phyloP scores from a whole-genome alignment of 1,140 invertebrate genomes.

The Sycophila sp. region DNA sequence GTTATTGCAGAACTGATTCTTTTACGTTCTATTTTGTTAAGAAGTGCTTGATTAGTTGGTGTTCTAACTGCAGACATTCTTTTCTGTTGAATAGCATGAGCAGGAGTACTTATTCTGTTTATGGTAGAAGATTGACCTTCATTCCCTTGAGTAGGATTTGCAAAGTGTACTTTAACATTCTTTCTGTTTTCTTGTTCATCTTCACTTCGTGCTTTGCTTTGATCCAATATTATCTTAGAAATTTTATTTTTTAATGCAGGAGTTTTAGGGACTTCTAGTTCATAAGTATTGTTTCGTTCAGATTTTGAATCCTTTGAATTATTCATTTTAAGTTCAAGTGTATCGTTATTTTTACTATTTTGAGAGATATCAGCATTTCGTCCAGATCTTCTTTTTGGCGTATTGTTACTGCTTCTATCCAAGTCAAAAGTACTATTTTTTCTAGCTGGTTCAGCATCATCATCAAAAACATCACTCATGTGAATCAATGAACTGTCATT shows the following conservation, averaged over 20 bases:
- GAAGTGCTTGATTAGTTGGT: slow-evolving; percentile 1
- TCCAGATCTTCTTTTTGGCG: not conserved
- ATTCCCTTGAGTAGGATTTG: slow-evolving; percentile 20
- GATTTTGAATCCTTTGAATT: not conserved
- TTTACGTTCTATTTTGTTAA: not conserved
- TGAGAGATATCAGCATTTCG: not conserved
- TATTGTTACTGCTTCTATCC: slow-evolving; percentile 5
- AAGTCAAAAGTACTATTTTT: slow-evolving; percentile 7
- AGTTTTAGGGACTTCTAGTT: slow-evolving; percentile 49
- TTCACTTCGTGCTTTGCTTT: slow-evolving; percentile 23
- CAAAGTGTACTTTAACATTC: slow-evolving; percentile 46
- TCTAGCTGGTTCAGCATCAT: slow-evolving; percentile 23
- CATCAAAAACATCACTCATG: slow-evolving; percentile 38
- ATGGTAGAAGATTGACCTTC: not conserved
- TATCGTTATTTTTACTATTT: not conserved
- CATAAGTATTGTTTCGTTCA: slow-evolving; percentile 47
- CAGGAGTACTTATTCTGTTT: slow-evolving; percentile 37
- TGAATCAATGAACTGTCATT: slow-evolving; percentile 39
- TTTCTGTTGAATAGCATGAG: slow-evolving; percentile 27
- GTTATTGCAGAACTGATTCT: slow-evolving; percentile 37
- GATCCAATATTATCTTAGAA: slow-evolving; percentile 14
- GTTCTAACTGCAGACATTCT: slow-evolving; percentile 18
- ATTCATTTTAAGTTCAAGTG: slow-evolving; percentile 9
- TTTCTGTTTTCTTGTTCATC: slow-evolving; percentile 35
- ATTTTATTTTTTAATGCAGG: slow-evolving; percentile 32